Evolutionary conservation across 1,140 invertebrate genomes (phyloP).

Genomic region (Drosophila subpulchrella): DNA sequence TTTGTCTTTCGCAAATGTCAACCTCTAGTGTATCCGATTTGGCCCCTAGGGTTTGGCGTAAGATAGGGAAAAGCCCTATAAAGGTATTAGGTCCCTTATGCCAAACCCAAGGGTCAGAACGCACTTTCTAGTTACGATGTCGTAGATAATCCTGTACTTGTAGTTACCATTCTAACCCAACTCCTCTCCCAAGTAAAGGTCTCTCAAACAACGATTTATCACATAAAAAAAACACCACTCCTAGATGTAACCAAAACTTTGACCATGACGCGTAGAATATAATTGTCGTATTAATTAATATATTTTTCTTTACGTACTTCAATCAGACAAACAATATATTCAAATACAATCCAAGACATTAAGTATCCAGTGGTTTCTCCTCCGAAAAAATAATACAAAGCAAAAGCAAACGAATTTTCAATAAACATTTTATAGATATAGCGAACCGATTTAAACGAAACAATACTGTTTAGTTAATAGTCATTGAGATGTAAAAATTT

Average conservation of each 20-base stretch:
- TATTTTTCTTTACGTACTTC: not conserved
- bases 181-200: constrained; percentile 74
- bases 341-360: constrained; percentile 28
- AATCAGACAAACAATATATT: constrained; percentile 8
- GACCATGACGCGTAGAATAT: constrained; percentile 39
- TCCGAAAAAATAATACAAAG: constrained; percentile 16
- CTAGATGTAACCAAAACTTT: constrained; percentile 41
- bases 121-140: constrained; percentile 24
- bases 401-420: constrained; percentile 68
- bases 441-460: constrained; percentile 23
- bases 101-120: not conserved
- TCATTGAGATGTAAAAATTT: constrained; percentile 37
- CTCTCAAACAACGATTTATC: constrained; percentile 78
- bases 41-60: not conserved
- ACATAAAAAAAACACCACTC: constrained; percentile 44
- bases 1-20: not conserved
- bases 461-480: constrained; percentile 41
- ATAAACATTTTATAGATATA: constrained; percentile 50
- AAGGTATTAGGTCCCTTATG: not conserved
- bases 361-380: constrained; percentile 65
- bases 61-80: not conserved
- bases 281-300: constrained; percentile 29
- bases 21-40: not conserved
- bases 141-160: constrained; percentile 40
- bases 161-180: constrained; percentile 57